Percentiles rank a stretch among this genome's conserved stretches.
Evolutionary conservation across 92 coral and sea anemone genomes (phyloP).

Genomic region (Parazoanthus atlanticus): DNA sequence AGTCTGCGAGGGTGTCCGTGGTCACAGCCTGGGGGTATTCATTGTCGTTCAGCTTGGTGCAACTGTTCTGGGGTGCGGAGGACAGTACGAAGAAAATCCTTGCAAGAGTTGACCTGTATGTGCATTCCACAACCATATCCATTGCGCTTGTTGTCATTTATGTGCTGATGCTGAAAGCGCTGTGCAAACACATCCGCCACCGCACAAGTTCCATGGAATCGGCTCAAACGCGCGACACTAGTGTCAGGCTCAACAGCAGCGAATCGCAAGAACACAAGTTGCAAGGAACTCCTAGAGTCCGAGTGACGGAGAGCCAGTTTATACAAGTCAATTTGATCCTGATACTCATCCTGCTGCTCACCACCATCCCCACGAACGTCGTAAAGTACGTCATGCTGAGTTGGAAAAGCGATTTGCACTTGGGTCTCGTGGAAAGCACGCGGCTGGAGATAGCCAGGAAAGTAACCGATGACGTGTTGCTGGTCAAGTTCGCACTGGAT

Average conservation of each 20-base stretch:
- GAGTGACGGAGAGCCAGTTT: constrained; percentile 27
- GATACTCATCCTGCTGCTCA: constrained; percentile 9
- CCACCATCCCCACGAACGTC: constrained; percentile 26
- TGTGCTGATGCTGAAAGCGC: constrained; percentile 9
- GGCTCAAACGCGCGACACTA: background rate
- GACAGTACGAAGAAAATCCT: background rate
- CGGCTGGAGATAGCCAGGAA: constrained; percentile 15
- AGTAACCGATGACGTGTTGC: constrained; percentile 19
- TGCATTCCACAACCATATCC: constrained; percentile 23
- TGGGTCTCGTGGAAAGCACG: background rate
- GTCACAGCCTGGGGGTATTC: constrained; percentile 30
- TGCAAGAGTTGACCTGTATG: constrained; percentile 6
- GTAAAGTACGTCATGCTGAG: constrained; percentile 15
- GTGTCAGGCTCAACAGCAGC: background rate
- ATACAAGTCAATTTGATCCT: constrained; percentile 11
- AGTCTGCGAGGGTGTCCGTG: background rate
- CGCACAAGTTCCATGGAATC: background rate
- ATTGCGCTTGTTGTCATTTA: constrained; percentile 5
- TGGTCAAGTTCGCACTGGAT: constrained; percentile 30
- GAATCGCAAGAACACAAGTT: background rate
- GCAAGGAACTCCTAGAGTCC: background rate
- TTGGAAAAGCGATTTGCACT: background rate
- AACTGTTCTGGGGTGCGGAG: background rate
- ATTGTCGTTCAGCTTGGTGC: constrained; percentile 17
- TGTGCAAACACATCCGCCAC: constrained; percentile 18